Evolutionary conservation across 2,113 vertebrate species (phyloP).

Genomic region (Pelecanoides urinatrix): DNA sequence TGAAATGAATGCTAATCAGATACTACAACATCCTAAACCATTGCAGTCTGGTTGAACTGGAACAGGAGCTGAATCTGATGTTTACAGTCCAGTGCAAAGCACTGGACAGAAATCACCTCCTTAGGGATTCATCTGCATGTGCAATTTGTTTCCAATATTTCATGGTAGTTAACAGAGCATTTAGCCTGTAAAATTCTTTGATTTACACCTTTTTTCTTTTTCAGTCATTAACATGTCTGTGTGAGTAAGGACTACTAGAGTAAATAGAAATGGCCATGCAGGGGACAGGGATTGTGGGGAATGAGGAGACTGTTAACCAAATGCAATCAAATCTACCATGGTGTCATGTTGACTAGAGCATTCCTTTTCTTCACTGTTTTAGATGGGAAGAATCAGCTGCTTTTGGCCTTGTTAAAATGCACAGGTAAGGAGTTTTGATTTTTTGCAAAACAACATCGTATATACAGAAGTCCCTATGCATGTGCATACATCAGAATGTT

Average conservation of each 20-base stretch:
- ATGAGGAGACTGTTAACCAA: not conserved
- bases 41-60: not conserved
- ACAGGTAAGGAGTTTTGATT: constrained; percentile 81
- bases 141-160: not conserved
- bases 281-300: not conserved
- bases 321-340: not conserved
- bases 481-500: not conserved
- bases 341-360: not conserved
- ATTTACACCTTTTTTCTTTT: not conserved
- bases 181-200: not conserved
- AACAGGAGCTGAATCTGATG: not conserved
- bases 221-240: not conserved
- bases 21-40: not conserved
- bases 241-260: not conserved
- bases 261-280: not conserved
- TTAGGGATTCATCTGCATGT: not conserved
- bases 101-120: not conserved
- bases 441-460: not conserved
- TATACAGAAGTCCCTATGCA: not conserved
- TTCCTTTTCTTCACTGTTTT: constrained; percentile 32
- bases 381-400: constrained; percentile 98
- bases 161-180: not conserved
- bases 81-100: not conserved
- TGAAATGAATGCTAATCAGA: not conserved
- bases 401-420: constrained; percentile 94